phyloP scores from a whole-genome alignment of 64 coral and sea anemone species.

The Stylophora pistillata region DNA sequence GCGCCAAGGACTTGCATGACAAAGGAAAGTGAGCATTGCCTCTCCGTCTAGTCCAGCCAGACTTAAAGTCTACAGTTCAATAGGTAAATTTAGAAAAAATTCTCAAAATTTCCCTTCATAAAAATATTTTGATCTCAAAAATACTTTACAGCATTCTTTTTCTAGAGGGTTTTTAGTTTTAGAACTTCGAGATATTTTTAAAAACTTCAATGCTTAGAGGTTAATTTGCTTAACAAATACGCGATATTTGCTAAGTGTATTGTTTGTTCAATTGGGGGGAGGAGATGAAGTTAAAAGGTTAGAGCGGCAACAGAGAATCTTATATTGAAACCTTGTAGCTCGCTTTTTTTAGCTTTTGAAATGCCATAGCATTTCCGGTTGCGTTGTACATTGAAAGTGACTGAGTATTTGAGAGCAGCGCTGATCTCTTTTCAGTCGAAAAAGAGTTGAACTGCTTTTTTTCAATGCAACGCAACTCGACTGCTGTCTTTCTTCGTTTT shows the following conservation, averaged over 20 bases:
- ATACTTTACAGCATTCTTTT: not conserved
- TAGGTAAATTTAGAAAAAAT: not conserved
- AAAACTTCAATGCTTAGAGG: not conserved
- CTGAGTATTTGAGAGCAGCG: not conserved
- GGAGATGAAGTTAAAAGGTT: constrained; percentile 50
- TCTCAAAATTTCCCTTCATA: too few species aligned
- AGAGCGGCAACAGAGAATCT: constrained; percentile 41
- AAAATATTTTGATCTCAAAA: not conserved
- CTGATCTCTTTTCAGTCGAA: not conserved
- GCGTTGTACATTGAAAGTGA: not conserved
- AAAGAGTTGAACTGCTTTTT: constrained; percentile 29
- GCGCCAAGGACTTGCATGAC: constrained; percentile 36
- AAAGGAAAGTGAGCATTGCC: constrained; percentile 28
- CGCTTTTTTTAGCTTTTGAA: constrained; percentile 14
- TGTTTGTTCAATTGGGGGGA: constrained; percentile 69
- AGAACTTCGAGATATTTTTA: constrained; percentile 13
- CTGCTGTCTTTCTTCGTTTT: not conserved
- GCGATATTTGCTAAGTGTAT: constrained; percentile 72
- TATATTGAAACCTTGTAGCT: constrained; percentile 13
- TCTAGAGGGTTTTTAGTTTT: not conserved
- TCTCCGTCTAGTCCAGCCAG: too few species aligned
- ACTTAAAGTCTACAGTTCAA: not conserved
- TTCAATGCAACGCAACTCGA: not conserved
- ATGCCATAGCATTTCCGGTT: constrained; percentile 26
- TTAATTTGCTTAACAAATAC: constrained; percentile 67